Conservation (phyloP, 2,797 vertebrate genomes). For the Emydoidea blandingii region DNA sequence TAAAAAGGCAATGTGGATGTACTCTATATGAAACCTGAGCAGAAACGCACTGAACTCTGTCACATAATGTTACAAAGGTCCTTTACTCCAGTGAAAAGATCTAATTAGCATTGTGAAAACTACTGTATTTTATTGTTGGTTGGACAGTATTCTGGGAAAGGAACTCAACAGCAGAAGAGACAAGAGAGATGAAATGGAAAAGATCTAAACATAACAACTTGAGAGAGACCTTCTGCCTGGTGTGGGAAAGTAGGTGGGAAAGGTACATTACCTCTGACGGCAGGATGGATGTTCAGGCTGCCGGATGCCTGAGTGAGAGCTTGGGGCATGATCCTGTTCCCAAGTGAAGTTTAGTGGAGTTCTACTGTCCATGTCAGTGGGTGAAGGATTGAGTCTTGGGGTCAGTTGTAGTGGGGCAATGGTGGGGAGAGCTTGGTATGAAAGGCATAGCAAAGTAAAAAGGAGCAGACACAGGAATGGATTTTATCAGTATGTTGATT, state of each 20-base stretch:
- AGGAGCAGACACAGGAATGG: not conserved
- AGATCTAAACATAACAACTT: not conserved
- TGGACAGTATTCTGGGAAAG: not conserved
- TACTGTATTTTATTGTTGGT: not conserved
- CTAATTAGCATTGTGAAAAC: conserved; percentile 2
- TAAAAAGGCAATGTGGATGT: conserved; percentile 4
- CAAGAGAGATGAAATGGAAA: conserved; percentile 8
- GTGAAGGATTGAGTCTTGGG: not conserved
- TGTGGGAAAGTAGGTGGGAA: conserved; percentile 29
- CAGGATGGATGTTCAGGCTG: conserved; percentile 27
- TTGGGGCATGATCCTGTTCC: not conserved
- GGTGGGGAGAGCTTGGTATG: not conserved
- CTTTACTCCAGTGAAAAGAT: not conserved
- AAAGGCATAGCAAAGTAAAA: not conserved
- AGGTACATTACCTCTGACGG: not conserved
- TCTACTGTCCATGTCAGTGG: not conserved
- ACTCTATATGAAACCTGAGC: conserved; percentile 15
- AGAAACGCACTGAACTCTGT: conserved; percentile 14
- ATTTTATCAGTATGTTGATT: not conserved
- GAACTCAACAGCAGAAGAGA: conserved; percentile 1
- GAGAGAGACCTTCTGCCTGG: not conserved
- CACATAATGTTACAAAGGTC: not conserved
- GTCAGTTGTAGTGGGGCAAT: not conserved
- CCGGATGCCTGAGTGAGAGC: not conserved
- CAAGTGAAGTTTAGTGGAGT: conserved; percentile 2